Conservation (phyloP, 2,888 invertebrate species). For the Pemphredon lugubris region DNA sequence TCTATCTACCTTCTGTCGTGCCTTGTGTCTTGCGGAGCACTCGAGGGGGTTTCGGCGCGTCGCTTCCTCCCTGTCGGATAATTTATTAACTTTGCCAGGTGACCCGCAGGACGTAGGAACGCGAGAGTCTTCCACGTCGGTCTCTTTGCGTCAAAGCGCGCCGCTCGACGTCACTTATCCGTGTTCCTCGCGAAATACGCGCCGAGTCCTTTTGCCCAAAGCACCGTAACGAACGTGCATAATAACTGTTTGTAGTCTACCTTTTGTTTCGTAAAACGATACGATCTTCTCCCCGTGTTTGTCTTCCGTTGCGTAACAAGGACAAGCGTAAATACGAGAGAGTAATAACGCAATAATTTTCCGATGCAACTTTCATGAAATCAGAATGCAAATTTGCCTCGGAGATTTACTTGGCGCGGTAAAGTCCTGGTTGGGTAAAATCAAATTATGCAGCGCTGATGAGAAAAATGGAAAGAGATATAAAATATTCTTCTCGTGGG, state of each 20-base stretch:
- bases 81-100: slow-evolving; percentile 50
- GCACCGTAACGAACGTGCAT: slow-evolving; percentile 12
- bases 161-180: slow-evolving; percentile 16
- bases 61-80: slow-evolving; percentile 20
- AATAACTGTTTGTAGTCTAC: slow-evolving; percentile 10
- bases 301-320: too few species aligned
- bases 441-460: too few species aligned
- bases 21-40: slow-evolving; percentile 9
- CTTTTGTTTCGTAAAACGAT: background rate
- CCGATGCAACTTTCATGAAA: too few species aligned
- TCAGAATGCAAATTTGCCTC: too few species aligned
- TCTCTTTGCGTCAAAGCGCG: slow-evolving; percentile 2
- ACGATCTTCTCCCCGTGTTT: too few species aligned
- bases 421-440: background rate
- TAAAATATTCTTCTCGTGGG: too few species aligned
- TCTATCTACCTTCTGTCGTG: slow-evolving; percentile 17
- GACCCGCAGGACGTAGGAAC: slow-evolving; percentile 33
- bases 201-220: background rate
- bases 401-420: too few species aligned
- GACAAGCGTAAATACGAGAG: background rate
- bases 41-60: slow-evolving; percentile 15
- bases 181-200: background rate
- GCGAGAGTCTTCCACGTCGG: slow-evolving; percentile 29
- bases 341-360: background rate
- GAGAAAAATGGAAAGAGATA: too few species aligned